Conservation (phyloP, 2,113 vertebrate species). For the Emydura subglobosa region DNA sequence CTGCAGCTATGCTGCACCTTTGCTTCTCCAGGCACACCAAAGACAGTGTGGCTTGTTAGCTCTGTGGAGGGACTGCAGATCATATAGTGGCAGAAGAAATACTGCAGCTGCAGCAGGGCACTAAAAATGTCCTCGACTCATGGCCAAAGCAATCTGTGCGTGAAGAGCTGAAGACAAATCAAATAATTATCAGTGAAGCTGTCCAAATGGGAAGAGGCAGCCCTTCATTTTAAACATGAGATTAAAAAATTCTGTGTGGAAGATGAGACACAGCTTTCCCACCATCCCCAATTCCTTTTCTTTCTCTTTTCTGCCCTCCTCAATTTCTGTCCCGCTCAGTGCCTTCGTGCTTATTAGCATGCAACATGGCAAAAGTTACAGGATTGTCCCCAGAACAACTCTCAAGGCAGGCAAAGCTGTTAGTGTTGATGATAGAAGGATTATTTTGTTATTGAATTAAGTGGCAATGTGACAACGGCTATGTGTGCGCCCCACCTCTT, state of each 20-base stretch:
- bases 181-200: background rate
- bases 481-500: background rate
- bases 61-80: background rate
- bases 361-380: background rate
- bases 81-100: background rate
- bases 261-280: background rate
- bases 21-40: background rate
- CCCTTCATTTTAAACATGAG: background rate
- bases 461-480: accelerated
- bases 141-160: background rate
- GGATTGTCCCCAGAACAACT: background rate
- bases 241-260: background rate
- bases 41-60: background rate
- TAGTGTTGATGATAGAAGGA: background rate
- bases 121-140: background rate
- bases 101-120: background rate
- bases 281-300: background rate
- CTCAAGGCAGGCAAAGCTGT: background rate
- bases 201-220: background rate
- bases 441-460: background rate
- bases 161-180: background rate
- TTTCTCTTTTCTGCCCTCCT: background rate
- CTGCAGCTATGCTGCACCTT: background rate
- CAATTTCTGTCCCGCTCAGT: background rate
- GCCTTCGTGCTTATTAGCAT: background rate